These are phyloP conservation scores for Manduca sexta DNA, from an alignment of 1,140 invertebrate genomes.

Conservation along the genomic window DNA sequence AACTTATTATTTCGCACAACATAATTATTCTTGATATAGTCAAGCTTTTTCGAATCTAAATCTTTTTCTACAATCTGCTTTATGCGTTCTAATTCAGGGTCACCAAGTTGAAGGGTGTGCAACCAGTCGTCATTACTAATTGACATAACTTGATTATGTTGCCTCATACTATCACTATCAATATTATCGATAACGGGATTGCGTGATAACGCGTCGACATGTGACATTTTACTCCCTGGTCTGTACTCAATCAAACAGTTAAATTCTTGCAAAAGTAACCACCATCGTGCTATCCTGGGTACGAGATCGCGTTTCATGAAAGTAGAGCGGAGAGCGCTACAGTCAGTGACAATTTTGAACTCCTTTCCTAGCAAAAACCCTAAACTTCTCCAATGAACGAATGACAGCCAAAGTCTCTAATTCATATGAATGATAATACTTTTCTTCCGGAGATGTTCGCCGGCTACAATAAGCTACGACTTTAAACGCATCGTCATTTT, in stretches of 20 bases:
- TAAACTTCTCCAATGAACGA: constrained; percentile 4
- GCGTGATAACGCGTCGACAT: constrained; percentile 30
- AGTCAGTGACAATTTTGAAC: too few species aligned
- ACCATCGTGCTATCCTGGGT: constrained; percentile 39
- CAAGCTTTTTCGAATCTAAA: neutral
- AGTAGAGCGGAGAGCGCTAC: constrained; percentile 1
- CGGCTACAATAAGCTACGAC: constrained; percentile 12
- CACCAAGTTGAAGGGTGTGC: neutral
- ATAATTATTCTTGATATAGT: neutral
- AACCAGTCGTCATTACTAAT: neutral
- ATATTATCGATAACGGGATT: neutral
- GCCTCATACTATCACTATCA: neutral
- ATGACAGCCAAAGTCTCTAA: constrained; percentile 12
- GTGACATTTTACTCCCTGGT: constrained; percentile 24
- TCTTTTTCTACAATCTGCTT: neutral
- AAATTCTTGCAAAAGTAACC: constrained; percentile 31
- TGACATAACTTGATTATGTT: neutral
- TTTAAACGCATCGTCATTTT: neutral
- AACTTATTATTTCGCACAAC: neutral
- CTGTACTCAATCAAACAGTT: constrained; percentile 36
- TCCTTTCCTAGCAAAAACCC: too few species aligned
- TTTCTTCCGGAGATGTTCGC: constrained; percentile 9
- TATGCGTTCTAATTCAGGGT: neutral
- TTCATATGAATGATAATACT: constrained; percentile 8
- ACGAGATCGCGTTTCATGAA: constrained; percentile 21